These are phyloP conservation scores for Synanthedon myopaeformis DNA, from an alignment of 2,888 invertebrate genomes.

Conservation along the genomic window DNA sequence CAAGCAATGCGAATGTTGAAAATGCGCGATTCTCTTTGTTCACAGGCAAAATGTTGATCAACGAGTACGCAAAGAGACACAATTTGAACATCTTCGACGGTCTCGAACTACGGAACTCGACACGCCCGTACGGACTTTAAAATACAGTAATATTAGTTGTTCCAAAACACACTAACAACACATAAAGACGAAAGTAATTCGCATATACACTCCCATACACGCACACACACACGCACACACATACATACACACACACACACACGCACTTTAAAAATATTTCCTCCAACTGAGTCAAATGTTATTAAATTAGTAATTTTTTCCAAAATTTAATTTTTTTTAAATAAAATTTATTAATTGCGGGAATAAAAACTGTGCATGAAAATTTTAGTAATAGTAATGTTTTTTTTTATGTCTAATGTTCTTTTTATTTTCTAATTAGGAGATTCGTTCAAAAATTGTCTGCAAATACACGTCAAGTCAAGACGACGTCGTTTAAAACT, in stretches of 20 bases:
- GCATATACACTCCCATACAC: not conserved
- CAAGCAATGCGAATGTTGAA: conserved; percentile 21
- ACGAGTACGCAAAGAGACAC: conserved; percentile 80
- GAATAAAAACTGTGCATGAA: no score
- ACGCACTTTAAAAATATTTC: not conserved
- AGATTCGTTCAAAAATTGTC: not conserved
- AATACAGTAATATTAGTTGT: conserved; percentile 64
- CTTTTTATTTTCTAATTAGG: not conserved
- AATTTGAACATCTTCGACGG: conserved; percentile 83
- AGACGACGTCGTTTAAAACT: not conserved
- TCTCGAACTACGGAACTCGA: conserved; percentile 78
- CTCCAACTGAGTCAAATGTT: no score
- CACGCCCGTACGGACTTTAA: conserved; percentile 87
- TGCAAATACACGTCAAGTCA: not conserved
- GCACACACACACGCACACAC: not conserved
- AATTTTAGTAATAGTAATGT: no score
- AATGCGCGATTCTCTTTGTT: conserved; percentile 25
- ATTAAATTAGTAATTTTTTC: no score
- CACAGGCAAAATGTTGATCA: conserved; percentile 78
- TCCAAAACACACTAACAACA: conserved; percentile 25
- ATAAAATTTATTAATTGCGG: no score
- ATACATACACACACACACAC: not conserved
- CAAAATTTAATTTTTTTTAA: no score
- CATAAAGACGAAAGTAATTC: not conserved
- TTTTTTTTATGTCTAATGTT: not conserved